Conservation (phyloP, 1,140 invertebrate genomes). For the Panagrolaimus sp. region DNA sequence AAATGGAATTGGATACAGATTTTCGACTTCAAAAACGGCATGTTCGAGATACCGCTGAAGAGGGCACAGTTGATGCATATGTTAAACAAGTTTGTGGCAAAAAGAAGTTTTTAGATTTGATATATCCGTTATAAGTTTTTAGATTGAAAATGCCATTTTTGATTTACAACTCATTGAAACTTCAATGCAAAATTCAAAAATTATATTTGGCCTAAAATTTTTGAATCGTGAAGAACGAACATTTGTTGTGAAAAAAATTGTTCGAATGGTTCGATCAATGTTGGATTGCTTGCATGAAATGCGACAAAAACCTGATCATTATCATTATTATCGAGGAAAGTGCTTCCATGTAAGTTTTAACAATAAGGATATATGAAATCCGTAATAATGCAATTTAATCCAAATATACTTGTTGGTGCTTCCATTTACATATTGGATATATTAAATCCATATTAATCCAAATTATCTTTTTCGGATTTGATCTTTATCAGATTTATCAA, state of each 20-base stretch:
- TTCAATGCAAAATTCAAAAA: slow-evolving; percentile 11
- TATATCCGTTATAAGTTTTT: not conserved
- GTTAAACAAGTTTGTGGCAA: slow-evolving; percentile 14
- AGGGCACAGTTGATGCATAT: not conserved
- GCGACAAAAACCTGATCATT: slow-evolving; percentile 15
- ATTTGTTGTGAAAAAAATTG: slow-evolving; percentile 17
- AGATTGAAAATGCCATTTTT: slow-evolving; percentile 14
- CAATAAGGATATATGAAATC: not conserved
- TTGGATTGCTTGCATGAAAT: slow-evolving; percentile 15
- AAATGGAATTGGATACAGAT: slow-evolving; percentile 21
- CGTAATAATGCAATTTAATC: no score
- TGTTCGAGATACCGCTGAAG: not conserved
- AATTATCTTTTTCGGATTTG: no score
- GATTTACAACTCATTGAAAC: slow-evolving; percentile 17
- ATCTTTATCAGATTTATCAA: no score
- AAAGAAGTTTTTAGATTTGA: not conserved
- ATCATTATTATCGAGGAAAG: slow-evolving; percentile 6
- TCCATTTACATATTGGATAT: no score
- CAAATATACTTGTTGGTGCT: no score
- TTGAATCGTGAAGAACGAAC: not conserved
- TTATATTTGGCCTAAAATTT: slow-evolving; percentile 2
- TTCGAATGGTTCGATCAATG: slow-evolving; percentile 10
- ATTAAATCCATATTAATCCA: no score
- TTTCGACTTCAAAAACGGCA: slow-evolving; percentile 21
- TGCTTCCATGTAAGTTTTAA: not conserved